A percentile compares a stretch with the other conserved stretches of the same genome.
These are phyloP conservation scores for Troilus luridus DNA, from an alignment of 2,888 invertebrate genomes.

Conservation along the genomic window DNA sequence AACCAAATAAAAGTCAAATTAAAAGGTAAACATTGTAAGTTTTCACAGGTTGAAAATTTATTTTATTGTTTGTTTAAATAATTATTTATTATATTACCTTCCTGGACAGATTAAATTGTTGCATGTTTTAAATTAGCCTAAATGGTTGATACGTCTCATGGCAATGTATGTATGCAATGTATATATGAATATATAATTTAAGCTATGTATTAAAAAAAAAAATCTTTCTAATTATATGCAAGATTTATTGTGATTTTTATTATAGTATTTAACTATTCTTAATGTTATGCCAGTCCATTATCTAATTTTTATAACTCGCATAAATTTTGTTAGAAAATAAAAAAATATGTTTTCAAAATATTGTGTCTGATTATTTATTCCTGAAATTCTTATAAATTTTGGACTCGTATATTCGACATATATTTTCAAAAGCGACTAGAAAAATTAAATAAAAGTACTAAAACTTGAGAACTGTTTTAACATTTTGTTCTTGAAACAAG, in stretches of 20 bases:
- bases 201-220: slow-evolving; percentile 27
- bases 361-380: not conserved
- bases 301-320: slow-evolving; percentile 54
- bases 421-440: too few relatives aligned
- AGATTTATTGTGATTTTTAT: slow-evolving; percentile 57
- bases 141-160: not conserved
- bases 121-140: slow-evolving; percentile 7
- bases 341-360: slow-evolving; percentile 38
- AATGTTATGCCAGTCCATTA: slow-evolving; percentile 55
- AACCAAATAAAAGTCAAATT: slow-evolving; percentile 37
- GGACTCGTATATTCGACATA: too few relatives aligned
- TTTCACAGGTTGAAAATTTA: slow-evolving; percentile 44
- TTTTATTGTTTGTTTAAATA: slow-evolving; percentile 36
- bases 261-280: slow-evolving; percentile 53
- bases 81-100: slow-evolving; percentile 4
- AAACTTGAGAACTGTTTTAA: too few relatives aligned
- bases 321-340: slow-evolving; percentile 48
- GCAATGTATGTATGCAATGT: slow-evolving; percentile 26
- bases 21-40: slow-evolving; percentile 26
- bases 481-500: too few relatives aligned
- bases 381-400: too few relatives aligned
- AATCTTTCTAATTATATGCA: slow-evolving; percentile 44
- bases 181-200: slow-evolving; percentile 50
- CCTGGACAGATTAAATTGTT: slow-evolving; percentile 10
- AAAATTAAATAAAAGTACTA: too few relatives aligned